phyloP scores from a whole-genome alignment of 2,888 invertebrate genomes.

The Nesidiocoris tenuis region DNA sequence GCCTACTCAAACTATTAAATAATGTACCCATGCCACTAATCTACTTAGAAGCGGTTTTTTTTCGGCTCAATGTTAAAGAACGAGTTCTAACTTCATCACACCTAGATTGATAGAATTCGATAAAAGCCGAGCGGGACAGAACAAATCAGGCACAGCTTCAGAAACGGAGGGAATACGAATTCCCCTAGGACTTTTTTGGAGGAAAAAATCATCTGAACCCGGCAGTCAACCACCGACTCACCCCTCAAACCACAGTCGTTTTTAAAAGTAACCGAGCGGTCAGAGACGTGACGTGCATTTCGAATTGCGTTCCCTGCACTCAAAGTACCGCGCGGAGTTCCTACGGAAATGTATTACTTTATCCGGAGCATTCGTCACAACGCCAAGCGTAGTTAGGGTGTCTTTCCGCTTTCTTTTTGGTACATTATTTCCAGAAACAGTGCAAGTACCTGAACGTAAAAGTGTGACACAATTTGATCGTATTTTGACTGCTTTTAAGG shows the following conservation, averaged over 20 bases:
- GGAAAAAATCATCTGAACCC: neutral
- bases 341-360: neutral
- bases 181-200: neutral
- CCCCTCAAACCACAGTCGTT: neutral
- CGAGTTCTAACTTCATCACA: neutral
- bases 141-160: neutral
- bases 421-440: too few relatives aligned
- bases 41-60: too few relatives aligned
- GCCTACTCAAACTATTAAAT: too few relatives aligned
- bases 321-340: neutral
- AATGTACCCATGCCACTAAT: too few relatives aligned
- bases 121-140: neutral
- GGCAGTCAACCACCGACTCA: neutral
- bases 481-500: too few relatives aligned
- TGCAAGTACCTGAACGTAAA: too few relatives aligned
- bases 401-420: too few relatives aligned
- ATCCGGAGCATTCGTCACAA: neutral
- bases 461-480: too few relatives aligned
- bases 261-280: neutral
- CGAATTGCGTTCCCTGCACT: neutral
- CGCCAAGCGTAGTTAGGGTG: too few relatives aligned
- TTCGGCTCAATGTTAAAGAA: too few relatives aligned
- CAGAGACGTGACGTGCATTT: neutral
- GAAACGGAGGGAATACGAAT: neutral
- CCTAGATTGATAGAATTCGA: neutral